Conservation (phyloP, 2,113 vertebrate genomes). For the Lepidothrix coronata region DNA sequence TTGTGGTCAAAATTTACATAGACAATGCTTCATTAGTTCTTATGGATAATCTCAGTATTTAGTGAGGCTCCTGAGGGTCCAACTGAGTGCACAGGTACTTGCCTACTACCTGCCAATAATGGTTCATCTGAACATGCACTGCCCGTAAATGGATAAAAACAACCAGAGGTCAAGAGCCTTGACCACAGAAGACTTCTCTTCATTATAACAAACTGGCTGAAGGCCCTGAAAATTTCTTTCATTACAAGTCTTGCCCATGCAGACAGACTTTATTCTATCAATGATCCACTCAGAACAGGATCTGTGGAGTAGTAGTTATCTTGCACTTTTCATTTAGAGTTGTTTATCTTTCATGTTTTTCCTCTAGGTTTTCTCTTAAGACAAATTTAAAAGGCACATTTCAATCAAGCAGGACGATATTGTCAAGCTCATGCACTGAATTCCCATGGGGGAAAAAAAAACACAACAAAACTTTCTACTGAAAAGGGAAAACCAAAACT, state of each 20-base stretch:
- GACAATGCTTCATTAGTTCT: not conserved
- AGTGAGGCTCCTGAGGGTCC: not conserved
- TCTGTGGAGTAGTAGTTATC: not conserved
- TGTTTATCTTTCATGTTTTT: not conserved
- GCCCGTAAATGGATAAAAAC: not conserved
- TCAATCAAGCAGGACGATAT: not conserved
- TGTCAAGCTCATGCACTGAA: not conserved
- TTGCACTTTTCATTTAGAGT: not conserved
- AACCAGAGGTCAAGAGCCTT: not conserved
- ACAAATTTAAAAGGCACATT: constrained; percentile 10
- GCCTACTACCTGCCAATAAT: not conserved
- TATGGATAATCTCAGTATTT: not conserved
- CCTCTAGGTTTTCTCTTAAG: not conserved
- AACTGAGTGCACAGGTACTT: not conserved
- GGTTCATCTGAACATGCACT: not conserved
- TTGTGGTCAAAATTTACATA: not conserved
- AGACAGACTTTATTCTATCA: not conserved
- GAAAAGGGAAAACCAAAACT: not conserved
- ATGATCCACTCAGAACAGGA: not conserved
- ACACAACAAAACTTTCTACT: not conserved
- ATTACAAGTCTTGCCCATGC: not conserved
- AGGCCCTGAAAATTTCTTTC: not conserved
- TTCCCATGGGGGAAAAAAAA: fast-evolving
- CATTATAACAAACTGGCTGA: not conserved
- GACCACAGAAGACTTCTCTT: not conserved